Evolutionary conservation across 2,888 invertebrate genomes (phyloP).

Genomic region (Drosophila percnosoma): DNA sequence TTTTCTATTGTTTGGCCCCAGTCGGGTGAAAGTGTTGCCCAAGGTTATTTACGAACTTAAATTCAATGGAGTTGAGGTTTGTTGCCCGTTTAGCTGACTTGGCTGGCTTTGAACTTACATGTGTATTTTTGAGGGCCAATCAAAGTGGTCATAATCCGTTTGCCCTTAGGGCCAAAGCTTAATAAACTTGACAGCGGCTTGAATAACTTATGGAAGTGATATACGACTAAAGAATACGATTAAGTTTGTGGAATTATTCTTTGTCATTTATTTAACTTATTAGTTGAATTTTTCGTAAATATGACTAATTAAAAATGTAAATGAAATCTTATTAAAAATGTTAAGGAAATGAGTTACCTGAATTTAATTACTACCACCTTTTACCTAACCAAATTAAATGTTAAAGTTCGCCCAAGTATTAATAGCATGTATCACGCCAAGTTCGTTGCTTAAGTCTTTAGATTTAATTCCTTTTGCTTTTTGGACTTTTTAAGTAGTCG

Average conservation of each 20-base stretch:
- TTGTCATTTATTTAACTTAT: background rate
- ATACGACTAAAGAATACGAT: constrained; percentile 2
- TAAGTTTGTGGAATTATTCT: constrained; percentile 9
- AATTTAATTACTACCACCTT: background rate
- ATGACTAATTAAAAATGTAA: background rate
- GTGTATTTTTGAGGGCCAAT: constrained; percentile 28
- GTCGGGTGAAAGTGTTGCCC: constrained; percentile 62
- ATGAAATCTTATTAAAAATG: background rate
- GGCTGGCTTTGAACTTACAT: constrained; percentile 57
- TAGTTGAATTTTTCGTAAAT: background rate
- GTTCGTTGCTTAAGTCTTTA: constrained; percentile 45
- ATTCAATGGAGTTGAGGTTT: constrained; percentile 9
- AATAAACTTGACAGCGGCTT: constrained; percentile 44
- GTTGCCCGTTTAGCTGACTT: constrained; percentile 42
- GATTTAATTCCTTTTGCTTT: constrained; percentile 36
- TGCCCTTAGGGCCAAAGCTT: constrained; percentile 44
- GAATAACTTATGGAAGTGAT: constrained; percentile 13
- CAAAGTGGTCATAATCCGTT: constrained; percentile 37
- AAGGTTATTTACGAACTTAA: constrained; percentile 58
- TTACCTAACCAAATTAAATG: background rate
- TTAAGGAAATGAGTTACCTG: background rate
- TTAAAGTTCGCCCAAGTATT: background rate
- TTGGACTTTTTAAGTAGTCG: background rate
- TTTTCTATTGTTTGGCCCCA: constrained; percentile 28
- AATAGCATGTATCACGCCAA: constrained; percentile 6